Percentiles rank a stretch among this genome's conserved stretches.
phyloP scores from a whole-genome alignment of 2,797 vertebrate species.

The Sphenopsis melanotis region DNA sequence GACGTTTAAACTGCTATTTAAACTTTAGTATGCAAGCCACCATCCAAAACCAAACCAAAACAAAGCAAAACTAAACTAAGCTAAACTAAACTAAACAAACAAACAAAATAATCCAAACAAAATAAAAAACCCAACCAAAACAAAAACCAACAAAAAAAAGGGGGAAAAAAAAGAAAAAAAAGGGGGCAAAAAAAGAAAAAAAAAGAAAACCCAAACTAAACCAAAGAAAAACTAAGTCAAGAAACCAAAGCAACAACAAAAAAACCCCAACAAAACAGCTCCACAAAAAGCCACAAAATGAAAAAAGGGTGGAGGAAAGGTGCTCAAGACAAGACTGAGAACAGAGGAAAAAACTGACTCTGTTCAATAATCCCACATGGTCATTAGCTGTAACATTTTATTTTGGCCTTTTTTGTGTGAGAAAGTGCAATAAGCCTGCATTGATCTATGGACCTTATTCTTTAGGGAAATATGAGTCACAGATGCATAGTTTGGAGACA shows the following conservation, averaged over 20 bases:
- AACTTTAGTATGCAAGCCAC: not conserved
- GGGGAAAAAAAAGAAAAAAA: too few relatives aligned
- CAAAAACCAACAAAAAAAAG: not conserved
- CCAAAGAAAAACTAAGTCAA: not conserved
- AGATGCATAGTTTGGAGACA: constrained; percentile 52
- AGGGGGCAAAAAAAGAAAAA: too few relatives aligned
- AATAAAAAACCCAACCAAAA: not conserved
- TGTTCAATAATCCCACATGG: constrained; percentile 13
- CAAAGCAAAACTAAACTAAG: not conserved
- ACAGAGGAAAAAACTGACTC: not conserved
- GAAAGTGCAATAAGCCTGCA: constrained; percentile 39
- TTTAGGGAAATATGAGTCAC: constrained; percentile 58
- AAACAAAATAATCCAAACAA: not conserved
- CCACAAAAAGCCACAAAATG: not conserved
- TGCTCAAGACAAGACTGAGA: not conserved
- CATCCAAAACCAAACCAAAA: not conserved
- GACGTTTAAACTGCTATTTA: not conserved
- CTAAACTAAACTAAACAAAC: not conserved
- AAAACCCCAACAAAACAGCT: not conserved
- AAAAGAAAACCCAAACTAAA: not conserved
- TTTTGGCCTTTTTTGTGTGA: constrained; percentile 36
- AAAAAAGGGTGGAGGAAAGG: not conserved
- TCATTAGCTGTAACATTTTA: constrained; percentile 2
- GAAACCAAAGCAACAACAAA: not conserved
- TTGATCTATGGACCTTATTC: constrained; percentile 61